phyloP scores from a whole-genome alignment of 53 echinoderm and acorn worm genomes.

The Henricia sp. region DNA sequence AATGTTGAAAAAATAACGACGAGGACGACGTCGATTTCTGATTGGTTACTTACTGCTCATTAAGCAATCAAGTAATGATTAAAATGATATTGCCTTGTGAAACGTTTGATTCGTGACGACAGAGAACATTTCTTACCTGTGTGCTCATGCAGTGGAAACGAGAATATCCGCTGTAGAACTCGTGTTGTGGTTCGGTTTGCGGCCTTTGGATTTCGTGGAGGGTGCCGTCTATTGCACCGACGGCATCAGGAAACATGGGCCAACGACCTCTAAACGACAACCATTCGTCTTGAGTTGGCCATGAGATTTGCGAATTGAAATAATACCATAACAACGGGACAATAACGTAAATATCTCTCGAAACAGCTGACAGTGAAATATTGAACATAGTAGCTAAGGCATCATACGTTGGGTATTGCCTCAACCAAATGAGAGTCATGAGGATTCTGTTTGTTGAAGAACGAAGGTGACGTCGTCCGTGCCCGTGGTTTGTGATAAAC shows the following conservation, averaged over 20 bases:
- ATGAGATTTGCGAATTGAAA: conserved; percentile 2
- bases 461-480: conserved; percentile 7
- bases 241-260: conserved; percentile 10
- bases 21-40: too few relatives aligned
- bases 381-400: conserved; percentile 24
- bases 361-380: conserved; percentile 15
- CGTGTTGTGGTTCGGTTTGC: conserved; percentile 15
- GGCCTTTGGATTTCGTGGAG: conserved; percentile 37
- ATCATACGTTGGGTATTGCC: conserved; percentile 40
- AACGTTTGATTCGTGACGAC: too few relatives aligned
- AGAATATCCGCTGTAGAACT: background rate
- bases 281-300: conserved; percentile 26
- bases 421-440: conserved; percentile 20
- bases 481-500: background rate
- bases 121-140: too few relatives aligned
- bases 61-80: too few relatives aligned
- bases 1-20: too few relatives aligned
- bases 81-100: too few relatives aligned
- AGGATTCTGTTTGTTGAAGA: background rate
- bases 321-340: conserved; percentile 5
- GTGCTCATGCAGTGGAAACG: too few relatives aligned
- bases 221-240: conserved; percentile 35
- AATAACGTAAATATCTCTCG: conserved; percentile 21
- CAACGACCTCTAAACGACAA: background rate
- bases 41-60: too few relatives aligned